Evolutionary conservation across 1,140 invertebrate species (phyloP), one percentile per base, ranked within the genome.

Genomic region (Rhagoletis pomonella): DNA sequence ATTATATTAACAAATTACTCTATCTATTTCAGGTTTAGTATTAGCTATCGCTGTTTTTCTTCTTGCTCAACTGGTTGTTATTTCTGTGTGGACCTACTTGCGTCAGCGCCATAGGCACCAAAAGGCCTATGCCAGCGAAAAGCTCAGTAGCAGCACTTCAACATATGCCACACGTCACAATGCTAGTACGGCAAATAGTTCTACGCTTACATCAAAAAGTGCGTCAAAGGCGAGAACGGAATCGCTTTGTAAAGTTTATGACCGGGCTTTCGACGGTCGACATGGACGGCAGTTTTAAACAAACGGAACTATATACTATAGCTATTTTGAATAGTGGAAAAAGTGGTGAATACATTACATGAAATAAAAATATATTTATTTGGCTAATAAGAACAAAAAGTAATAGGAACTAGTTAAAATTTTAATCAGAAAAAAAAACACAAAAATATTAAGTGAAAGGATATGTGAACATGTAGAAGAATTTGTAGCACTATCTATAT

Each of bases 241-340:
- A 42, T 73, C 67, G 42, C 67, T 47, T 12, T 44, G 67, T 42
- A 73, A 73, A 17, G 67, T 73, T 47, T 73, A 73, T 14, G 67
- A 73, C 0, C 10, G 67, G 44, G 42, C 42, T 47, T 73, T 73
- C 42, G 67, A 73, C 14, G 67, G 67, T 4, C 67, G 67, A 6
- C 67, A 73, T 47, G 67, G 67, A 4, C 10, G 67, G 4, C 67
- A 73, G 44, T 73, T 73, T 73, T 73, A 73, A 73, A 1, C 0
- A 0, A 12, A 44, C 14, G 1, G 29, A 47, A 42, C 9, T 7
- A 67, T 0, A 29, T 29, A 29, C 29, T 29, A 29, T 29, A 29
- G 29, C 29, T 0, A 29, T 29, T 29, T 29, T 29, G 29, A 1
- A 29, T 29, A 67, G 9, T 55, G 64, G 19, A 67, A 3, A 10